Conservation (phyloP, 2,888 invertebrate species). For the Artemia sinica region DNA sequence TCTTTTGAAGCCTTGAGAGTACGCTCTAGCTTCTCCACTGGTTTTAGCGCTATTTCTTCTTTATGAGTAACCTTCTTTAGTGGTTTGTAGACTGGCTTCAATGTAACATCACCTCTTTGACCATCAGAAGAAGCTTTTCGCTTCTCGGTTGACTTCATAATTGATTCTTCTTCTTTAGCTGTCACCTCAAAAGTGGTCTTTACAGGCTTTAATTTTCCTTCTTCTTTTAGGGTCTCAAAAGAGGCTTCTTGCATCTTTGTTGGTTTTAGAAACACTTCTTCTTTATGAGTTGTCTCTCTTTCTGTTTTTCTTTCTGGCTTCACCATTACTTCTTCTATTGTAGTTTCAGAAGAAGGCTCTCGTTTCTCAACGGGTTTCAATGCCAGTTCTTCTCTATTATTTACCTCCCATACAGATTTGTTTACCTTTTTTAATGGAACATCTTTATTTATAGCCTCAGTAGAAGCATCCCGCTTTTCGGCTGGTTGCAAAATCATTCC, state of each 20-base stretch:
- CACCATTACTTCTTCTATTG: background rate
- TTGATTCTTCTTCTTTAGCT: conserved; percentile 28
- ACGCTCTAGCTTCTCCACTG: conserved; percentile 15
- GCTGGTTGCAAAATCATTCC: background rate
- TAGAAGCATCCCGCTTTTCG: background rate
- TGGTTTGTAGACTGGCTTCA: conserved; percentile 25
- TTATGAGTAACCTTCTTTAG: conserved; percentile 25
- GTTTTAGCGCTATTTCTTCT: conserved; percentile 16
- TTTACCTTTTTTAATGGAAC: background rate
- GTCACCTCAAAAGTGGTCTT: conserved; percentile 22
- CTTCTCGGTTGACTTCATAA: conserved; percentile 28
- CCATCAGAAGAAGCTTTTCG: background rate
- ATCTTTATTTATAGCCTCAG: background rate
- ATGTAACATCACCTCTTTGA: background rate
- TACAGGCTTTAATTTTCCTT: background rate
- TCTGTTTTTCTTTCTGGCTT: conserved; percentile 13
- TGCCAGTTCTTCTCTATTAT: background rate
- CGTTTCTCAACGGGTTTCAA: conserved; percentile 3
- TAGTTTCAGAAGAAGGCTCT: background rate
- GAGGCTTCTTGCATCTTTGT: background rate
- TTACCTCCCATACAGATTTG: too few relatives aligned
- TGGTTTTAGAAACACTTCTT: conserved; percentile 15
- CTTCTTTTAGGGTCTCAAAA: background rate
- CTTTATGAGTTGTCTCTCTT: conserved; percentile 16
- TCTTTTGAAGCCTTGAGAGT: background rate